Evolutionary conservation across 1,140 invertebrate species (phyloP), one percentile per base, ranked within the genome.

Genomic region (Caerostris darwini): DNA sequence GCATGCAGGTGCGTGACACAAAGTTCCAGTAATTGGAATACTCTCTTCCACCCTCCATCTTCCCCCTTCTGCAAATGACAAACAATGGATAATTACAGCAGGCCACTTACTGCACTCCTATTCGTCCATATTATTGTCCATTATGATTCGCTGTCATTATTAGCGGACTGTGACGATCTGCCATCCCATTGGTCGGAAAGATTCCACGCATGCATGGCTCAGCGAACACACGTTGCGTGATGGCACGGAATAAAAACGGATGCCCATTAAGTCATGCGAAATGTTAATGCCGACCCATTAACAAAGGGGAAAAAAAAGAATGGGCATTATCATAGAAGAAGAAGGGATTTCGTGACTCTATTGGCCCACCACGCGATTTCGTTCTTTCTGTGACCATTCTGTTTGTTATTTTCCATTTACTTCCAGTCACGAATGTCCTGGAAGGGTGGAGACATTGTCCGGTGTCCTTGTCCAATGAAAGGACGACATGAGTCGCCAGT

Each of bases 241-340:
- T 50, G 54, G 17, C 83, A 85, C 83, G 83, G 54, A 85, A 85
- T 5, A 87, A 64, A 90, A 50, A 53, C 88, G 88, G 88, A 90
- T 90, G 88, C 67, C 88, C 67, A 69, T 90, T 69, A 90, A 87
- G 53, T 59, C 58, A 50, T 58, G 85, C 57, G 34, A 87, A 90
- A 90, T 90, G 88, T 69, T 90, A 90, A 90, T 90, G 88, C 61
- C 64, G 61, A 19, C 17, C 88, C 64, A 90, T 90, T 90, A 85
- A 90, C 88, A 71, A 67, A 56, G 50, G 87, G 34, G 56, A 54
- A 54, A 57, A n/a, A 88, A 57, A 90, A 90, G 61, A 71, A 90
- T 85, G 53, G 83, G 83, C 61, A 90, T 54, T 56, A 90, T 90
- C 53, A 58, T 85, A 85, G 17, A 19, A 67, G 12, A 67, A 67